Percentiles rank a stretch among this genome's conserved stretches.
Evolutionary conservation across 92 coral and sea anemone species (phyloP).

Genomic region (Scolanthus callimorphus): DNA sequence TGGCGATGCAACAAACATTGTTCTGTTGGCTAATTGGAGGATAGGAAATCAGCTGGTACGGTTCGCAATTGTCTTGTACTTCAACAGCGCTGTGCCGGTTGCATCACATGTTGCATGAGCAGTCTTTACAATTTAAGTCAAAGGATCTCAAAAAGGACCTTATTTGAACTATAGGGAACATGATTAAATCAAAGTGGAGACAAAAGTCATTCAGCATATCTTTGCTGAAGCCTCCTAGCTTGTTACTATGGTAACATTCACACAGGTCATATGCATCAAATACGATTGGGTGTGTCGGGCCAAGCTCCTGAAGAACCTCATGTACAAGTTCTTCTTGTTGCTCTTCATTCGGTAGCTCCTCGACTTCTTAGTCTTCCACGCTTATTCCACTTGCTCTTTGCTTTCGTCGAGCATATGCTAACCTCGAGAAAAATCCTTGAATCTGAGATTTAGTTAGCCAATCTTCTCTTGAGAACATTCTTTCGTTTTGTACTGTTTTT

Average conservation of each 20-base stretch:
- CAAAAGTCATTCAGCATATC: neutral
- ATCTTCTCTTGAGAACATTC: conserved; percentile 26
- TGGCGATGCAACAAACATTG: no score
- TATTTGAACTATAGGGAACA: neutral
- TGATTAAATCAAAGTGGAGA: neutral
- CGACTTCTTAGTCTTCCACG: neutral
- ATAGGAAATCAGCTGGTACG: no score
- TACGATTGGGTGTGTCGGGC: neutral
- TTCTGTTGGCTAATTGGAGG: no score
- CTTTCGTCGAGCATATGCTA: conserved; percentile 43
- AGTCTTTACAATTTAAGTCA: no score
- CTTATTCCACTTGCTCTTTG: neutral
- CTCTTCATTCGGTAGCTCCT: neutral
- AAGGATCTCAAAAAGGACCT: no score
- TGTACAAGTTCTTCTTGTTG: neutral
- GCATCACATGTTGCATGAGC: no score
- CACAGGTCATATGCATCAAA: neutral
- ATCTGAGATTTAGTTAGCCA: conserved; percentile 39
- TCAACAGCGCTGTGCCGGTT: no score
- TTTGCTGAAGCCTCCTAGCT: neutral
- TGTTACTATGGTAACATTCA: neutral
- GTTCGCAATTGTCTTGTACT: no score
- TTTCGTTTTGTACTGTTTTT: conserved; percentile 3
- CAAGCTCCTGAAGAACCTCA: neutral
- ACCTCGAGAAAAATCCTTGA: conserved; percentile 32